Conservation (phyloP, 1,140 invertebrate species). For the Scaptomyza graminum region DNA sequence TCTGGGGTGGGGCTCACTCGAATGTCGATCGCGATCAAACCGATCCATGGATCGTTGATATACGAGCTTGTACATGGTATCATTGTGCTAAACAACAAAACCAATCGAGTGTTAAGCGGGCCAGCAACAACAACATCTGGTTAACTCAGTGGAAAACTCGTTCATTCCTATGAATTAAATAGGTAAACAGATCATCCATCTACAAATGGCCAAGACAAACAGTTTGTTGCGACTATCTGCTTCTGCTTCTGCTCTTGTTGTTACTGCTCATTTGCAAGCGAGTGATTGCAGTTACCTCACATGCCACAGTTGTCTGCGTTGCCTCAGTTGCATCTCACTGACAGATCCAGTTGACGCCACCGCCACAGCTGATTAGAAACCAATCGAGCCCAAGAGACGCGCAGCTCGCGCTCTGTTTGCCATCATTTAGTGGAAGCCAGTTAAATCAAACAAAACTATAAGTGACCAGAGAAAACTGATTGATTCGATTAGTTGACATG, state of each 20-base stretch:
- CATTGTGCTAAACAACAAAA: slow-evolving; percentile 79
- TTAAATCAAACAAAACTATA: slow-evolving; percentile 58
- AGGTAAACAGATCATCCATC: slow-evolving; percentile 47
- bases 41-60: slow-evolving; percentile 32
- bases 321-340: slow-evolving; percentile 38
- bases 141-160: slow-evolving; percentile 45
- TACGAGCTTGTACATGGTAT: slow-evolving; percentile 40
- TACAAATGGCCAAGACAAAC: slow-evolving; percentile 76
- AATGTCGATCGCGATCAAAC: slow-evolving; percentile 24
- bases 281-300: slow-evolving; percentile 30
- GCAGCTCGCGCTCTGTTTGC: slow-evolving; percentile 65
- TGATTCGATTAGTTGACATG: not conserved
- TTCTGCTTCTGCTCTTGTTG: slow-evolving; percentile 72
- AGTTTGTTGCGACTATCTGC: slow-evolving; percentile 46
- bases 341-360: slow-evolving; percentile 70
- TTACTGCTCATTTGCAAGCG: slow-evolving; percentile 72
- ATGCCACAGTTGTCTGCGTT: slow-evolving; percentile 13
- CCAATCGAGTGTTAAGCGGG: slow-evolving; percentile 80
- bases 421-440: slow-evolving; percentile 73
- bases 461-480: not conserved
- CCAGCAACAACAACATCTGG: slow-evolving; percentile 31
- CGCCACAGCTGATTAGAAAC: slow-evolving; percentile 70
- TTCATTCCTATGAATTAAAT: slow-evolving; percentile 66
- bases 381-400: slow-evolving; percentile 61
- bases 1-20: slow-evolving; percentile 48